A percentile compares a stretch with the other conserved stretches of the same genome.
Evolutionary conservation across 2,888 invertebrate species (phyloP).

Genomic region (Tachina grossa): DNA sequence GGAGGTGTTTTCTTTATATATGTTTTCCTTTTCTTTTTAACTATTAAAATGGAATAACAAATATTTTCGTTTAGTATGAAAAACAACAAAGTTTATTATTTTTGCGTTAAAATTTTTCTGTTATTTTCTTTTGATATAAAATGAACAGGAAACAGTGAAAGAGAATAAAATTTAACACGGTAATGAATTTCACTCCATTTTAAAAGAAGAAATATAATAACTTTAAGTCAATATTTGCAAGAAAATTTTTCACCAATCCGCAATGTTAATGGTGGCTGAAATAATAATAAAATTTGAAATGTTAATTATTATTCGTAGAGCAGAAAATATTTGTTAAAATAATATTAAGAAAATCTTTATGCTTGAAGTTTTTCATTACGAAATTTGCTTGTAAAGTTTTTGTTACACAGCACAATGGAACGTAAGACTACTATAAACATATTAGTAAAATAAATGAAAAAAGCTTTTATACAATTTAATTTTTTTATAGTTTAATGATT

Average conservation of each 20-base stretch:
- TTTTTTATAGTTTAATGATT: too few relatives aligned
- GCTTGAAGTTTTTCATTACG: neutral
- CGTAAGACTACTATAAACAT: too few relatives aligned
- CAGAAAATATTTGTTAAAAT: neutral
- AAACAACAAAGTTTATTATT: slow-evolving; percentile 55
- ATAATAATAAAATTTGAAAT: slow-evolving; percentile 63
- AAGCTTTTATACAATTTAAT: too few relatives aligned
- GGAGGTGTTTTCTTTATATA: slow-evolving; percentile 18
- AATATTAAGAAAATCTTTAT: neutral
- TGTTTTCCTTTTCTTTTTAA: slow-evolving; percentile 17
- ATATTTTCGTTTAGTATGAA: slow-evolving; percentile 53
- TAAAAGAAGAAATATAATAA: slow-evolving; percentile 44
- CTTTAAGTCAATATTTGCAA: slow-evolving; percentile 67
- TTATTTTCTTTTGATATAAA: neutral
- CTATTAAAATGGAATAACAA: slow-evolving; percentile 10
- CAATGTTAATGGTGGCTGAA: slow-evolving; percentile 57
- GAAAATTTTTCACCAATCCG: slow-evolving; percentile 54
- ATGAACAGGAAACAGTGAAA: neutral
- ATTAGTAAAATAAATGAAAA: too few relatives aligned
- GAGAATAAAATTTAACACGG: slow-evolving; percentile 20
- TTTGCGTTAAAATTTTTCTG: slow-evolving; percentile 20
- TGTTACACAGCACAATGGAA: too few relatives aligned
- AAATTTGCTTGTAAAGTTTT: neutral
- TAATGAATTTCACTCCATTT: slow-evolving; percentile 25
- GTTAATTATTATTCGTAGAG: slow-evolving; percentile 47